Conservation (phyloP, 1,140 invertebrate genomes). For the Dermatophagoides farinae region DNA sequence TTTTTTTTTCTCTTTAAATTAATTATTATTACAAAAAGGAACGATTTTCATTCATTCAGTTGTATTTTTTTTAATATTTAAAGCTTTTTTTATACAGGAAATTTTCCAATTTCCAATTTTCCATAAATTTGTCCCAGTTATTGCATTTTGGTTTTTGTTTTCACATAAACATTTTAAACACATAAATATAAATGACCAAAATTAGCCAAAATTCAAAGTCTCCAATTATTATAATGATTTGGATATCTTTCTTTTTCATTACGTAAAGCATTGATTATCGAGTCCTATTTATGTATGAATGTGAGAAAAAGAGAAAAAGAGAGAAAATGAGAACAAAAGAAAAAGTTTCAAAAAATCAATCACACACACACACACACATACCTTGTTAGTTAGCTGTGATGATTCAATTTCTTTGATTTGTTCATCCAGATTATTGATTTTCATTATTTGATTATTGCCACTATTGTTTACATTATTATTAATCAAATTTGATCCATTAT, state of each 20-base stretch:
- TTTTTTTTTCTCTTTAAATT: no score
- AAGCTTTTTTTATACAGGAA: no score
- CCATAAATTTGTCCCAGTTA: no score
- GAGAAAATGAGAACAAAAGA: constrained; percentile 9
- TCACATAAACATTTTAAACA: no score
- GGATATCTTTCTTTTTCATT: constrained; percentile 59
- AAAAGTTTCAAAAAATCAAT: no score
- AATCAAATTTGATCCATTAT: background rate
- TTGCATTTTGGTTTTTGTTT: no score
- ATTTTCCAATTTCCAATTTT: no score
- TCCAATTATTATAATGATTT: constrained; percentile 44
- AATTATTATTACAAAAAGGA: no score
- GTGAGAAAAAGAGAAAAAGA: constrained; percentile 23
- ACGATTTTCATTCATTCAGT: no score
- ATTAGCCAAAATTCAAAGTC: constrained; percentile 31
- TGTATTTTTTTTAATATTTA: no score
- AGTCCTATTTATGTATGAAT: constrained; percentile 39
- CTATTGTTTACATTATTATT: background rate
- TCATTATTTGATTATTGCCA: constrained; percentile 19
- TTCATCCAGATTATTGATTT: constrained; percentile 53
- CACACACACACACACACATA: no score
- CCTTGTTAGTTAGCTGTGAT: constrained; percentile 41
- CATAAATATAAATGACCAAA: no score
- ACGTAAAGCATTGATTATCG: constrained; percentile 54
- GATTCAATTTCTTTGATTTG: constrained; percentile 56